Percentiles rank a stretch among this genome's conserved stretches.
These are phyloP conservation scores for Taxidea taxus DNA, from an alignment of 2,113 vertebrate species.

Conservation along the genomic window DNA sequence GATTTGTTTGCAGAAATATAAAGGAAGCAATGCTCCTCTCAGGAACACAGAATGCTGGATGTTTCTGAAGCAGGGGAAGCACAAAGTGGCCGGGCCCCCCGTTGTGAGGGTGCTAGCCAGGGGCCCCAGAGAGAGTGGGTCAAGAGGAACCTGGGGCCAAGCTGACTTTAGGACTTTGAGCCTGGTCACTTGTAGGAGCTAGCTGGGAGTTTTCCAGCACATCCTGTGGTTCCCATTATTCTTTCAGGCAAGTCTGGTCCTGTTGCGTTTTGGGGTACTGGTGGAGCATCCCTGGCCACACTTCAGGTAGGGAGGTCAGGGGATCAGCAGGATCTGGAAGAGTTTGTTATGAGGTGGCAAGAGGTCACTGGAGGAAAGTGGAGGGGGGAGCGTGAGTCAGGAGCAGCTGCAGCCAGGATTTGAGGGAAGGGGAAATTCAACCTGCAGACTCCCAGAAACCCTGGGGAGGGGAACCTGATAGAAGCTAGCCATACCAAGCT, in stretches of 20 bases:
- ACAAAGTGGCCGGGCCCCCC: too few relatives aligned
- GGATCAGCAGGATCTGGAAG: not conserved
- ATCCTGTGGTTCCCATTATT: not conserved
- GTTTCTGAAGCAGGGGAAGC: not conserved
- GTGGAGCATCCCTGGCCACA: too few relatives aligned
- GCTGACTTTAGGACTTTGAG: not conserved
- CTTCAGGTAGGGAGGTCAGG: not conserved
- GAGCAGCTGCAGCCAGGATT: not conserved
- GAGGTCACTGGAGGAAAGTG: not conserved
- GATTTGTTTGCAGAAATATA: not conserved
- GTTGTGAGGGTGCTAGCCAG: not conserved
- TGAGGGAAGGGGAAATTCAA: not conserved
- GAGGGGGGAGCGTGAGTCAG: not conserved
- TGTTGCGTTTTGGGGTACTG: rapidly evolving
- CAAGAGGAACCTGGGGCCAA: too few relatives aligned
- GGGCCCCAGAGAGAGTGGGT: not conserved
- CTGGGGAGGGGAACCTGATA: not conserved
- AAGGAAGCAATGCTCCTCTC: not conserved
- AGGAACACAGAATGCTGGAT: not conserved
- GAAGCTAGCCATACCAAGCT: not conserved
- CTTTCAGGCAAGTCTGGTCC: not conserved
- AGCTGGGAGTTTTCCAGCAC: not conserved
- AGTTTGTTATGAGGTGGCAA: not conserved
- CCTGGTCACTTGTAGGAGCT: not conserved
- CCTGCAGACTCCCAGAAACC: not conserved